A percentile compares a stretch with the other conserved stretches of the same genome.
phyloP scores from a whole-genome alignment of 2,888 invertebrate genomes.

The Drepanosiphum platanoidis region DNA sequence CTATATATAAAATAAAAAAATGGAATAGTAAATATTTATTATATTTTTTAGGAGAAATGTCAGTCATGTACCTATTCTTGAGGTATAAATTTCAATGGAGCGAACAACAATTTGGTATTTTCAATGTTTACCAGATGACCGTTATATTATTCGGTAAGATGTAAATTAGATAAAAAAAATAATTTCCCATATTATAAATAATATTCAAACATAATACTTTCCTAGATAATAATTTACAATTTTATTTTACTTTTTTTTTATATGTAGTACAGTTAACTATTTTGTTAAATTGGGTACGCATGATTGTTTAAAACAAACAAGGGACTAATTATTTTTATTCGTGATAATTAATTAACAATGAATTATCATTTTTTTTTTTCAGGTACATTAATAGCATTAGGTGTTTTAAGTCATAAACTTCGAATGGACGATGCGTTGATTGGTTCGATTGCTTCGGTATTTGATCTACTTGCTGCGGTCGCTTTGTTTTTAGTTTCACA shows the following conservation, averaged over 20 bases:
- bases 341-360: background rate
- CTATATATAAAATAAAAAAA: background rate
- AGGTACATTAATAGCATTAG: constrained; percentile 37
- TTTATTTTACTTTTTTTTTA: too few species aligned
- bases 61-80: constrained; percentile 63
- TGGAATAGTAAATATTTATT: background rate
- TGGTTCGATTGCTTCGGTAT: constrained; percentile 22
- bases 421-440: constrained; percentile 40
- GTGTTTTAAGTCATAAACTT: constrained; percentile 39
- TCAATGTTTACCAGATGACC: constrained; percentile 63
- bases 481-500: constrained; percentile 29
- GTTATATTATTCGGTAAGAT: constrained; percentile 63
- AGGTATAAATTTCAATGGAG: constrained; percentile 64
- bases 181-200: too few species aligned
- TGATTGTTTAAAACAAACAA: too few species aligned
- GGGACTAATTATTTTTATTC: background rate
- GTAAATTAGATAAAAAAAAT: too few species aligned
- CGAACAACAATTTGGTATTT: constrained; percentile 64
- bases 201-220: too few species aligned
- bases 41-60: constrained; percentile 63
- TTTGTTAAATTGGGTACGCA: too few species aligned
- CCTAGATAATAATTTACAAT: background rate
- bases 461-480: constrained; percentile 25
- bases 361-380: background rate
- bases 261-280: too few species aligned